Evolutionary conservation across 1,140 invertebrate genomes (phyloP), one percentile per base, ranked within the genome.

Genomic region (Sycophaga agraensis): DNA sequence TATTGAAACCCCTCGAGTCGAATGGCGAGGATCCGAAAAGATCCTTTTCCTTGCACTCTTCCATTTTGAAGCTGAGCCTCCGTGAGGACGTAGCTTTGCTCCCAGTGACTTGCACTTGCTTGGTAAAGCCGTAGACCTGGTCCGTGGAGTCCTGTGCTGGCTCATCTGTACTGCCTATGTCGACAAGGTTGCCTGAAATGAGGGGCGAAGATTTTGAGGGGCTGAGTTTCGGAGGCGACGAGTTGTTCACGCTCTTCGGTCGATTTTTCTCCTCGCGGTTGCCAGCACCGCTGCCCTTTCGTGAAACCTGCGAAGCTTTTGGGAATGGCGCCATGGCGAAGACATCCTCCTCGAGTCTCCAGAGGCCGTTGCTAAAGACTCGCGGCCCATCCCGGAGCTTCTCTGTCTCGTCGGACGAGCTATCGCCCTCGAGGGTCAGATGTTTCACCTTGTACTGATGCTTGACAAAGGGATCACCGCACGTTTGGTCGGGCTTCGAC

Each of bases 251-350:
- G 7, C 34, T 59, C 49, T 67, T 76, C n/a, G 53, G 48, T 14
- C 60, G 54, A n/a, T 66, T n/a, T n/a, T 68, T 66, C 28, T 68
- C 70, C 37, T 67, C 54, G 9, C 58, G 72, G n/a, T 71, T 68
- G 16, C 65, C 65, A 28, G 56, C 67, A n/a, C 67, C 66, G 39
- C 69, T 78, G 17, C 67, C 75, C 46, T 78, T 78, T 8, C 75
- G 69, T 8, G 75, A 77, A n/a, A n/a, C n/a, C 28, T 73, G 77
- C 2, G 77, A 76, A 0, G 84, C 79, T 59, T 82, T 82, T 14
- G 84, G 84, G 66, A 92, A 92, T 1, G 90, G 90, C 3, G 90
- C 89, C 70, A 88, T 75, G 0, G 88, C 87, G 75, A 92, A 92
- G 0, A 91, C 87, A 73, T 91, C 89, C 12, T 84, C 75, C 14